A percentile compares a stretch with the other conserved stretches of the same genome.
phyloP scores from a whole-genome alignment of 2,797 vertebrate genomes.

The Notoglanidium macrostoma region DNA sequence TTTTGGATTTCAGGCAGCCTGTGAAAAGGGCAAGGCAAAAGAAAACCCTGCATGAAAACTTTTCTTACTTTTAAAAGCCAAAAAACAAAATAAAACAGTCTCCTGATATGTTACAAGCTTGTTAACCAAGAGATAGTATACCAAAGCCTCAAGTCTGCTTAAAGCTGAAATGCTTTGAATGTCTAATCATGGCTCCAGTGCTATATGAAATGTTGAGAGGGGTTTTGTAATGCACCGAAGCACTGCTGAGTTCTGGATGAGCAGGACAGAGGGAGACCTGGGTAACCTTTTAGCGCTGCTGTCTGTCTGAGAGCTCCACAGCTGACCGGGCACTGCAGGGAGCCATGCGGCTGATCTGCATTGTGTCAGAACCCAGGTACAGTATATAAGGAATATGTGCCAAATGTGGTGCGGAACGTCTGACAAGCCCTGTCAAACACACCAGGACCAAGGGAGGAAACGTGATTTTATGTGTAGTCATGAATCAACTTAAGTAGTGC shows the following conservation, averaged over 20 bases:
- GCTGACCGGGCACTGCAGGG: conserved; percentile 50
- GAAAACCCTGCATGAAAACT: not conserved
- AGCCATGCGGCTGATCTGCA: conserved; percentile 38
- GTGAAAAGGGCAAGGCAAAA: not conserved
- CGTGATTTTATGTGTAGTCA: conserved; percentile 11
- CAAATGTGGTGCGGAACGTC: not conserved
- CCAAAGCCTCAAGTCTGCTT: conserved; percentile 6
- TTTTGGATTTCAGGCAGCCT: not conserved
- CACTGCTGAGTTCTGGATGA: conserved; percentile 33
- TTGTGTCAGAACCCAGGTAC: conserved; percentile 42
- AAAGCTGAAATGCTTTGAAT: conserved; percentile 9
- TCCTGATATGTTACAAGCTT: conserved; percentile 15
- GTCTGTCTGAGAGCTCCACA: conserved; percentile 40
- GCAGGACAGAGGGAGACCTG: conserved; percentile 33
- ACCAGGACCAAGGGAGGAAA: conserved; percentile 8
- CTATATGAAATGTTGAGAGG: conserved; percentile 6
- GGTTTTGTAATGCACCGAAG: conserved; percentile 15
- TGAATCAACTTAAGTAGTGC: conserved; percentile 28
- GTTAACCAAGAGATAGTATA: conserved; percentile 14
- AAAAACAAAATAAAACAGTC: not conserved
- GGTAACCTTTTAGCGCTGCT: conserved; percentile 38
- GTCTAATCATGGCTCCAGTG: conserved; percentile 28
- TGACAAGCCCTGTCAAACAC: conserved; percentile 35
- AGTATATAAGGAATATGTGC: conserved; percentile 28
- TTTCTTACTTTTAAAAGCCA: not conserved